Evolutionary conservation across 2,113 vertebrate genomes (phyloP).

Genomic region (Pogonocichla stellata): DNA sequence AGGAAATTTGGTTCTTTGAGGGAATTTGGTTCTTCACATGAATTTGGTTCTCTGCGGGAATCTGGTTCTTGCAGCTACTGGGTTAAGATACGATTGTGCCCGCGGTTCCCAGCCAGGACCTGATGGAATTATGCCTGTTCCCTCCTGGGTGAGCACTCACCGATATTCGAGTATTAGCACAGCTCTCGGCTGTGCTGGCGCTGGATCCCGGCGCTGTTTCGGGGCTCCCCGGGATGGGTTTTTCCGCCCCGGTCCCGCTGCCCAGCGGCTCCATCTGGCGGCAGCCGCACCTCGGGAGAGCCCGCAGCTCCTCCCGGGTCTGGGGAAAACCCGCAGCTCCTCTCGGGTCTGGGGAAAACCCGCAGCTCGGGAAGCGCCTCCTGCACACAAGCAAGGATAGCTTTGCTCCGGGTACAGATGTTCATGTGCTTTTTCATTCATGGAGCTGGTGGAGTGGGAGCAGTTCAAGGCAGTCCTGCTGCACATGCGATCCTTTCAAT

Average conservation of each 20-base stretch:
- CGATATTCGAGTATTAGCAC: accelerated
- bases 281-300: background rate
- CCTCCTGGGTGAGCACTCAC: background rate
- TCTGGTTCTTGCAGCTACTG: background rate
- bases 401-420: background rate
- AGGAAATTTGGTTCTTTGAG: background rate
- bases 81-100: too few species aligned
- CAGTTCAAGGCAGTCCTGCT: background rate
- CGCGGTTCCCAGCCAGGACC: background rate
- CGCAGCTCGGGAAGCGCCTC: background rate
- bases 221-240: background rate
- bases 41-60: background rate
- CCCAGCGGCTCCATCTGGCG: slow-evolving; percentile 48
- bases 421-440: background rate
- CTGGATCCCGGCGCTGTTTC: background rate
- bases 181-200: accelerated
- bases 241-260: background rate
- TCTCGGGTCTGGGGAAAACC: too few species aligned
- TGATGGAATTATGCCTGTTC: too few species aligned
- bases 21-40: background rate
- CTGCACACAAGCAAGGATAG: background rate
- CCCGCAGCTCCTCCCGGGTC: too few species aligned
- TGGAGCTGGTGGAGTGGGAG: background rate
- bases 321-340: background rate
- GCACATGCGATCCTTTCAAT: background rate